Conservation (phyloP, 2,113 vertebrate genomes). For the Gambusia holbrooki region DNA sequence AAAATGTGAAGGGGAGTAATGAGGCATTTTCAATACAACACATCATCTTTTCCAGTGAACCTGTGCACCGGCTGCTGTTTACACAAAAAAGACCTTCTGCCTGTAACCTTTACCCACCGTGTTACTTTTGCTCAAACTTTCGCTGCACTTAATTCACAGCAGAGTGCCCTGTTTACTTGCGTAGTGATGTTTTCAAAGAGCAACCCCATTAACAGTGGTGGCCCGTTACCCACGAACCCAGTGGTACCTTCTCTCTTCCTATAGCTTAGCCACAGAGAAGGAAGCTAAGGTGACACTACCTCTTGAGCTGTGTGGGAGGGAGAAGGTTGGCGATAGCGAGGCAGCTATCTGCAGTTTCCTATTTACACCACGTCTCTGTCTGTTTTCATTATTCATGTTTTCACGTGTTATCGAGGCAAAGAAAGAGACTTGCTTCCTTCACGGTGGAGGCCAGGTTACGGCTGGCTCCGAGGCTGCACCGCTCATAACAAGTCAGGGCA, state of each 20-base stretch:
- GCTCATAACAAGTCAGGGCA: conserved; percentile 49
- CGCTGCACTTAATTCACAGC: conserved; percentile 68
- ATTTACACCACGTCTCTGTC: conserved; percentile 65
- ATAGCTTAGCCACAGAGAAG: conserved; percentile 47
- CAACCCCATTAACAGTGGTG: conserved; percentile 72
- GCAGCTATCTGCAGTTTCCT: conserved; percentile 57
- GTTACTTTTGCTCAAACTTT: conserved; percentile 72
- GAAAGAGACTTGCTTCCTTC: conserved; percentile 70
- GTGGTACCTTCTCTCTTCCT: conserved; percentile 49
- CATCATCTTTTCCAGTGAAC: conserved; percentile 36
- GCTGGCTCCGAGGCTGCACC: conserved; percentile 50
- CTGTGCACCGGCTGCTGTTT: conserved; percentile 43
- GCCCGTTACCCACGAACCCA: conserved; percentile 56
- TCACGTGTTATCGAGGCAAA: conserved; percentile 66
- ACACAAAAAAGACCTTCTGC: conserved; percentile 44
- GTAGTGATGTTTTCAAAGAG: conserved; percentile 76
- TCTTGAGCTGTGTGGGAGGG: conserved; percentile 71
- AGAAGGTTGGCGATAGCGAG: conserved; percentile 42
- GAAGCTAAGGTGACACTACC: conserved; percentile 61
- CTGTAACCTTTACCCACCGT: conserved; percentile 59
- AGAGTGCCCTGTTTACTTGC: conserved; percentile 65
- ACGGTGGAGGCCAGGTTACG: conserved; percentile 60
- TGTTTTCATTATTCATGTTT: conserved; percentile 76
- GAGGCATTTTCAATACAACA: conserved; percentile 59
- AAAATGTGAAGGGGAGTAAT: conserved; percentile 61